Base-by-base conservation (phyloP, 2,888 invertebrate genomes). In the Arge pagana region DNA sequence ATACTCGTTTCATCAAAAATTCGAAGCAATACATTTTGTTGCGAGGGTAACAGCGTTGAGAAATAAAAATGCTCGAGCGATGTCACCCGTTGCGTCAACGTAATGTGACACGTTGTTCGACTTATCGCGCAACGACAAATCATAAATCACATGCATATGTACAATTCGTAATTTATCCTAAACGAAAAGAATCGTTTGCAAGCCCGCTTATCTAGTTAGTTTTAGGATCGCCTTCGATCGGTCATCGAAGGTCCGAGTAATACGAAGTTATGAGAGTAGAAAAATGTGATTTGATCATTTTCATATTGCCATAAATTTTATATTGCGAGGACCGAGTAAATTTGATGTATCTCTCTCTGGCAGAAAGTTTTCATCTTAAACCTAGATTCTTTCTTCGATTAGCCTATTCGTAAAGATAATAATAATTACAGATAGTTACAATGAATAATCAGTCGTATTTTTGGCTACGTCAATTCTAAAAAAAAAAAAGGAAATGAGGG, bases 371-470 rank as follows among this genome's bases (percentile, higher is more conserved):
- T 39, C n/a, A 8, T 26, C n/a, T 10, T 33, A 33, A n/a, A 37
- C 11, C 36, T 31, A 16, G 16, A 31, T 39, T 36, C 5, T 48
- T 11, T 24, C 16, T 37, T 23, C 10, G 11, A 48, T 48, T 48
- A 48, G 24, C 26, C 48, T 28, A 36, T 19, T 19, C 10, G 26
- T 37, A 26, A 48, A 26, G 24, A 35, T 43, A 13, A 50, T 41
- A 24, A 33, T 49, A 42, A 43, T 16, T 51, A 26, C 51, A 21
- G 21, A 23, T 33, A 33, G 21, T 42, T 50, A 42, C 33, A 41
- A 49, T 55, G 26, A 15, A 24, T 41, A 50, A 41, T 57, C 52
- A 48, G 53, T 52, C 50, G 23, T 36, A 43, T 45, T 53, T 35
- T 45, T 40, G 45, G 45, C 45, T 45, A 45, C 21, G 19, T 45